Evolutionary conservation across 2,797 vertebrate genomes (phyloP).

Genomic region (Gallinago stenura): DNA sequence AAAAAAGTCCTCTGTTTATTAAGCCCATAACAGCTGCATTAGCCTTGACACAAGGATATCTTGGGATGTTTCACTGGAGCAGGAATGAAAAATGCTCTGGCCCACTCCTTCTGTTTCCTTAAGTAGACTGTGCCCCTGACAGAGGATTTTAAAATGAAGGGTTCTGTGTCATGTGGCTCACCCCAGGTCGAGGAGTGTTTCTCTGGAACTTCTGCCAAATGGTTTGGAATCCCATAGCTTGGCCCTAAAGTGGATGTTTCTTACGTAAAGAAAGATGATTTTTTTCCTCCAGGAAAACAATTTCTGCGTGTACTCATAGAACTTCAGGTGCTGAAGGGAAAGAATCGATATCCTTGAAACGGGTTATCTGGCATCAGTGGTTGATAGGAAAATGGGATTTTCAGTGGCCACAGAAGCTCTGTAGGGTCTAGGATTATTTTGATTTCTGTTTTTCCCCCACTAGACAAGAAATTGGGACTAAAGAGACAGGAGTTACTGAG

Average conservation of each 20-base stretch:
- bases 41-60: background rate
- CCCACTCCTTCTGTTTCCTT: background rate
- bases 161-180: background rate
- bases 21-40: constrained; percentile 5
- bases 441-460: background rate
- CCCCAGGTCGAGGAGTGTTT: background rate
- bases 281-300: background rate
- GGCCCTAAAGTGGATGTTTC: background rate
- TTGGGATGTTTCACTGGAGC: background rate
- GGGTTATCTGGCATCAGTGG: background rate
- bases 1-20: background rate
- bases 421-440: background rate
- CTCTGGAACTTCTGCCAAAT: background rate
- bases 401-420: background rate
- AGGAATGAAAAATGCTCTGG: background rate
- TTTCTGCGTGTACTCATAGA: background rate
- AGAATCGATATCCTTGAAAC: background rate
- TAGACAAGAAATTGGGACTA: background rate
- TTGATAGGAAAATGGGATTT: background rate
- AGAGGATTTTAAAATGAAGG: background rate
- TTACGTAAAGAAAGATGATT: background rate
- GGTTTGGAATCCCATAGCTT: background rate
- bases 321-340: background rate
- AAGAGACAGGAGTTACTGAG: background rate
- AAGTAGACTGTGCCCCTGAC: background rate